Conservation (phyloP, 2,797 vertebrate species). For the Neosilurus mollespiculum region DNA sequence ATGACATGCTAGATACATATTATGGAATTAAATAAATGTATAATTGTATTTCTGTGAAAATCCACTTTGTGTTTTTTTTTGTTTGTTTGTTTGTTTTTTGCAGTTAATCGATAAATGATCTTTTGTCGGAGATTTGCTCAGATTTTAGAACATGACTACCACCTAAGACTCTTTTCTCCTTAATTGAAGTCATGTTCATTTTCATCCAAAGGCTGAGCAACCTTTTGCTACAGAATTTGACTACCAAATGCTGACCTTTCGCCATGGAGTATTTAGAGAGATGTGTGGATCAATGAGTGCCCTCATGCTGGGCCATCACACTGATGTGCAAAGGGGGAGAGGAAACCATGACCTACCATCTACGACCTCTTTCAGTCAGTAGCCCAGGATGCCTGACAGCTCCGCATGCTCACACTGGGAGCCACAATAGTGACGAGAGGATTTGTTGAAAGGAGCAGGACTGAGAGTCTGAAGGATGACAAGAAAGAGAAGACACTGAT, state of each 20-base stretch:
- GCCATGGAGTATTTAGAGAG: constrained; percentile 39
- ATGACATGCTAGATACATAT: neutral
- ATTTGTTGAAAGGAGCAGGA: constrained; percentile 25
- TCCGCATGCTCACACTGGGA: constrained; percentile 37
- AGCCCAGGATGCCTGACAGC: constrained; percentile 41
- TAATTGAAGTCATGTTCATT: constrained; percentile 51
- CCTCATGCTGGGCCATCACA: constrained; percentile 48
- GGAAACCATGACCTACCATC: constrained; percentile 35
- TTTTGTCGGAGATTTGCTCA: neutral
- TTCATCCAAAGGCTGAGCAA: constrained; percentile 39
- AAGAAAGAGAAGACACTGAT: constrained; percentile 34
- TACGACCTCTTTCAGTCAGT: constrained; percentile 48
- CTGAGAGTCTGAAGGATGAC: constrained; percentile 26
- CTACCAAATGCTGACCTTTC: constrained; percentile 63
- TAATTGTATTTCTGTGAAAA: neutral
- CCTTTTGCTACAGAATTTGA: constrained; percentile 55
- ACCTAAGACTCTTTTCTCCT: constrained; percentile 7
- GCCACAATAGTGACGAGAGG: constrained; percentile 12
- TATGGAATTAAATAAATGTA: neutral
- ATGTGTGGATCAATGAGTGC: constrained; percentile 53
- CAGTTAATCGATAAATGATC: neutral
- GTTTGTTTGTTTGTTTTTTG: too few relatives aligned
- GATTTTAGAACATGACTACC: neutral
- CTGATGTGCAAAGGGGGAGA: constrained; percentile 30
- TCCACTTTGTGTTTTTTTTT: neutral